Percentiles rank a stretch among this genome's conserved stretches.
Conservation (phyloP, 2,888 invertebrate species). For the Megamerina dolium region DNA sequence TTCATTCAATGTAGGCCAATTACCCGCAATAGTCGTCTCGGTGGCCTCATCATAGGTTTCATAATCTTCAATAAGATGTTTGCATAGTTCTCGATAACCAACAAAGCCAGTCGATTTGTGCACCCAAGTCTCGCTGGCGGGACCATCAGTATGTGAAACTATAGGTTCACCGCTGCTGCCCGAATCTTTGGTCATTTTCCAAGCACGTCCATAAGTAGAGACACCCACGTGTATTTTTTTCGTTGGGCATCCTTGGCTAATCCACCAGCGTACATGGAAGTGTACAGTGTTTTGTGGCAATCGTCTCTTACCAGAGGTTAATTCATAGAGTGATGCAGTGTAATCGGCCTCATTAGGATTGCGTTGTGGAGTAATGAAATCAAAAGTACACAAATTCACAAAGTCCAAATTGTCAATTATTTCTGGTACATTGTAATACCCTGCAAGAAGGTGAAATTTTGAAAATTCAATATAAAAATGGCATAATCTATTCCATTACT, state of each 20-base stretch:
- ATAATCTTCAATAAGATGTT: too few species aligned
- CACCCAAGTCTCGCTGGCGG: too few species aligned
- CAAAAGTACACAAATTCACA: slow-evolving; percentile 4
- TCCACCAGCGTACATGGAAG: neutral
- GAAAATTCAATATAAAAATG: neutral
- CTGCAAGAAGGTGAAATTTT: neutral
- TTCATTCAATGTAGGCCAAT: slow-evolving; percentile 60
- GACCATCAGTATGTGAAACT: neutral
- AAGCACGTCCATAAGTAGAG: neutral
- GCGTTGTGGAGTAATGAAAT: neutral
- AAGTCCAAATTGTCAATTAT: neutral
- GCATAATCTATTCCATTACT: neutral
- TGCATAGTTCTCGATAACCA: too few species aligned
- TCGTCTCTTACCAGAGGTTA: slow-evolving; percentile 61
- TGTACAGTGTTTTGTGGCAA: slow-evolving; percentile 44
- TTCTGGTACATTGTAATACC: slow-evolving; percentile 1
- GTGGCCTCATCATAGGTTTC: too few species aligned
- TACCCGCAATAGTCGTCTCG: too few species aligned
- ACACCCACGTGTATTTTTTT: slow-evolving; percentile 1
- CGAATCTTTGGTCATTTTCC: slow-evolving; percentile 2
- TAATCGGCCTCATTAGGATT: slow-evolving; percentile 2
- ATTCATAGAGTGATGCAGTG: slow-evolving; percentile 53
- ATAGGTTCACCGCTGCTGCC: neutral
- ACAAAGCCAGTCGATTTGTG: too few species aligned
- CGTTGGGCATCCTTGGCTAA: neutral